Percentiles rank a stretch among this genome's conserved stretches.
Conservation (phyloP, 1,140 invertebrate genomes). For the Drosophila oshimai region DNA sequence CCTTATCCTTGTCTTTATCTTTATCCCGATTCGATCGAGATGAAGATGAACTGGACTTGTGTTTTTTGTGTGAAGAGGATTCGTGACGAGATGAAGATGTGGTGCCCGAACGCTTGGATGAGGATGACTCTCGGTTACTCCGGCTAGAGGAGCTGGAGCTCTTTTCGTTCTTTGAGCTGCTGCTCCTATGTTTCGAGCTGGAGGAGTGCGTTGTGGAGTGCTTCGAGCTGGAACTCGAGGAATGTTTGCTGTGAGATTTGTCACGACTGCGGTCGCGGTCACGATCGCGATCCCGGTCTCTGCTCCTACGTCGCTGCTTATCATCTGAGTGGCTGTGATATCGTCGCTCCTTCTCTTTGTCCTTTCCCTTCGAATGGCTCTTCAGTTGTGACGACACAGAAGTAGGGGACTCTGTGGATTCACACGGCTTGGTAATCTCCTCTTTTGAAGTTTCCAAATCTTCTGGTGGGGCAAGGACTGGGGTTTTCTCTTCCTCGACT, state of each 20-base stretch:
- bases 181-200: constrained; percentile 55
- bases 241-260: constrained; percentile 55
- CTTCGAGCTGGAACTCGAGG: constrained; percentile 57
- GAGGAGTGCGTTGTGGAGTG: constrained; percentile 66
- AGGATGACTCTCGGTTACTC: constrained; percentile 48
- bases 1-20: constrained; percentile 14
- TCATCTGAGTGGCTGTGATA: constrained; percentile 46
- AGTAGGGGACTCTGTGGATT: constrained; percentile 34
- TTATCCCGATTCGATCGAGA: constrained; percentile 50
- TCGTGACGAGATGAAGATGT: constrained; percentile 46
- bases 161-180: constrained; percentile 55
- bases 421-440: constrained; percentile 8
- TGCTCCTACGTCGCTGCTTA: constrained; percentile 45
- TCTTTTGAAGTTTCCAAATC: constrained; percentile 7
- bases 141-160: constrained; percentile 53
- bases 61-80: constrained; percentile 55
- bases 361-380: constrained; percentile 46
- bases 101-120: constrained; percentile 40
- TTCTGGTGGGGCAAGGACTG: not conserved
- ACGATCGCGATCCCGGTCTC: constrained; percentile 40
- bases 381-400: constrained; percentile 58
- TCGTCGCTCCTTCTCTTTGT: constrained; percentile 48
- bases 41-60: constrained; percentile 61
- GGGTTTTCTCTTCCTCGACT: not conserved
- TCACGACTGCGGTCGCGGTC: constrained; percentile 38